Conservation (phyloP, 2,113 vertebrate species). For the Cervus canadensis region DNA sequence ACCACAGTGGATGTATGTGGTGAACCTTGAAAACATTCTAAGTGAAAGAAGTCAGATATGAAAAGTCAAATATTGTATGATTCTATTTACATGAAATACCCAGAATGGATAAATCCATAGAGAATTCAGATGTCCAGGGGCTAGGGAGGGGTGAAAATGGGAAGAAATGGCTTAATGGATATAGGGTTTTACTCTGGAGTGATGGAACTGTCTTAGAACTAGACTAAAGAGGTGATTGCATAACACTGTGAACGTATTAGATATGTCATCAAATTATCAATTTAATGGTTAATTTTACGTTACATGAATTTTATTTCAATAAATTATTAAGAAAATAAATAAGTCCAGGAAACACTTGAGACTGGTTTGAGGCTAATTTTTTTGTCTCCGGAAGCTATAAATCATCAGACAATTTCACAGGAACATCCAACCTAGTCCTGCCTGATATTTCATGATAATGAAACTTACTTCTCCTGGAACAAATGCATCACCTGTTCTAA, state of each 20-base stretch:
- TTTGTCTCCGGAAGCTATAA: slow-evolving; percentile 92
- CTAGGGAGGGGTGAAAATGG: background rate
- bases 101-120: background rate
- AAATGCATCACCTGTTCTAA: slow-evolving; percentile 91
- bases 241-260: background rate
- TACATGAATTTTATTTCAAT: background rate
- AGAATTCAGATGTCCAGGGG: background rate
- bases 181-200: background rate
- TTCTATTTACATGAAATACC: background rate
- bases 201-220: background rate
- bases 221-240: background rate
- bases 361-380: slow-evolving; percentile 93
- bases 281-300: background rate
- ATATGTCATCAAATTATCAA: background rate
- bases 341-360: slow-evolving; percentile 90
- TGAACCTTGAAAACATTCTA: background rate
- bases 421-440: slow-evolving; percentile 92
- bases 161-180: background rate
- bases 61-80: background rate
- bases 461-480: slow-evolving; percentile 91
- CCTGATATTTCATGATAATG: slow-evolving; percentile 94
- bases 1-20: background rate
- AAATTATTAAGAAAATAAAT: background rate
- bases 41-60: background rate
- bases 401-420: slow-evolving; percentile 92